Evolutionary conservation across 2,888 invertebrate species (phyloP).

Genomic region (Heliconius aoede): DNA sequence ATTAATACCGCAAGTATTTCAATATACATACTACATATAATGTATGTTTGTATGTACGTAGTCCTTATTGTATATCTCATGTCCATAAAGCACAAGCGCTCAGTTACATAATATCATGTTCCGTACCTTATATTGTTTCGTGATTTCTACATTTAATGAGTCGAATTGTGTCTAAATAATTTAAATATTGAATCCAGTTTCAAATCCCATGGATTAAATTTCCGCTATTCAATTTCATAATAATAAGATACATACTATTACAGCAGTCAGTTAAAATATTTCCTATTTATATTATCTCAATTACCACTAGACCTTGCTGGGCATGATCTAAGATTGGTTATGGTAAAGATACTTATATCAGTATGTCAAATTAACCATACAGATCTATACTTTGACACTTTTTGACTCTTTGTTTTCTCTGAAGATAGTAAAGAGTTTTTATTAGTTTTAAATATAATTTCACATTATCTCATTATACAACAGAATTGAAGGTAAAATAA

Average conservation of each 20-base stretch:
- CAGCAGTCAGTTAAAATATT: not conserved
- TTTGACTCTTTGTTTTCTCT: no score
- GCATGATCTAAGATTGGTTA: constrained; percentile 14
- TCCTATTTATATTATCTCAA: not conserved
- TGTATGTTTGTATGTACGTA: not conserved
- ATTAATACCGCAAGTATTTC: constrained; percentile 19
- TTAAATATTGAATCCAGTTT: no score
- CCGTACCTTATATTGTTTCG: not conserved
- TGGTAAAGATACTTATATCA: not conserved
- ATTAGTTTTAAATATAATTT: no score
- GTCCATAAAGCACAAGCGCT: not conserved
- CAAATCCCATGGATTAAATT: no score
- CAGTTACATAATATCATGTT: not conserved
- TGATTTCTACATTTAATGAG: not conserved
- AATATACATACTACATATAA: not conserved
- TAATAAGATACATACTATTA: not conserved
- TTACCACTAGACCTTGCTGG: not conserved
- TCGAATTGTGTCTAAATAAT: no score
- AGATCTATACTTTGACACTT: not conserved
- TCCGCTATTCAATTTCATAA: no score
- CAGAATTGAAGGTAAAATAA: no score
- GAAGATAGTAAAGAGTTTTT: no score
- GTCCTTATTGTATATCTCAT: not conserved
- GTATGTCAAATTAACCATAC: not conserved
- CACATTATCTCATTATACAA: no score